These are phyloP conservation scores for Sinella curviseta DNA, from an alignment of 1,140 invertebrate genomes.

Conservation along the genomic window DNA sequence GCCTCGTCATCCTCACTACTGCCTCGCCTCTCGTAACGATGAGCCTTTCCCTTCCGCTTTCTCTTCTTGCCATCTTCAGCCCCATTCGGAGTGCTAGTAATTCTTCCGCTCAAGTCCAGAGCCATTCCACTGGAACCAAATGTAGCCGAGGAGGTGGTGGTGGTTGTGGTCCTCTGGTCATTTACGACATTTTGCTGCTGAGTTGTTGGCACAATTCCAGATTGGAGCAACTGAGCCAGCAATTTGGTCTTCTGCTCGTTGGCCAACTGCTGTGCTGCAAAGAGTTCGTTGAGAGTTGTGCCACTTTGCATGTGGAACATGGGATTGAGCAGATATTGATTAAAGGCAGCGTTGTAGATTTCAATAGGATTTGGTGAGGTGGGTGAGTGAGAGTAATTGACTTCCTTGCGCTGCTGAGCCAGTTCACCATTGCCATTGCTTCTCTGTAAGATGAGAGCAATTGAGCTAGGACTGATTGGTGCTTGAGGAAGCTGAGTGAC, in stretches of 20 bases:
- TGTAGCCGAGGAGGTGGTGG: no score
- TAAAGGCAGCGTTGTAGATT: conserved; percentile 26
- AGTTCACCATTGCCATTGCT: neutral
- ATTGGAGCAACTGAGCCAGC: conserved; percentile 44
- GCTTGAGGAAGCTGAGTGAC: neutral
- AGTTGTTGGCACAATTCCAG: conserved; percentile 41
- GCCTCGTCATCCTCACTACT: conserved; percentile 52
- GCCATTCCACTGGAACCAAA: conserved; percentile 26
- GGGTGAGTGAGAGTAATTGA: no score
- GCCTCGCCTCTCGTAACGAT: conserved; percentile 68
- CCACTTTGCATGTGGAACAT: conserved; percentile 30
- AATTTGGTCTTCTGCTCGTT: conserved; percentile 33
- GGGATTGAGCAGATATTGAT: conserved; percentile 38
- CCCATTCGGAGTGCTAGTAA: neutral
- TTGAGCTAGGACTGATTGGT: conserved; percentile 1
- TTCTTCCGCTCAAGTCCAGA: conserved; percentile 40
- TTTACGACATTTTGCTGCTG: conserved; percentile 54
- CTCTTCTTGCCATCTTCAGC: conserved; percentile 60
- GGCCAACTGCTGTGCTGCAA: conserved; percentile 1
- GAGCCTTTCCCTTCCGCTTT: conserved; percentile 75
- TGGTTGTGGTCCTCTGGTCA: conserved; percentile 37
- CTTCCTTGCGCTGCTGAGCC: neutral
- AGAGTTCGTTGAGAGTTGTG: neutral
- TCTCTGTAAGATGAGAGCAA: neutral
- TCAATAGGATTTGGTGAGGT: conserved; percentile 10